Base-by-base conservation (phyloP, 1,140 invertebrate species). In the Bombus ignitus region DNA sequence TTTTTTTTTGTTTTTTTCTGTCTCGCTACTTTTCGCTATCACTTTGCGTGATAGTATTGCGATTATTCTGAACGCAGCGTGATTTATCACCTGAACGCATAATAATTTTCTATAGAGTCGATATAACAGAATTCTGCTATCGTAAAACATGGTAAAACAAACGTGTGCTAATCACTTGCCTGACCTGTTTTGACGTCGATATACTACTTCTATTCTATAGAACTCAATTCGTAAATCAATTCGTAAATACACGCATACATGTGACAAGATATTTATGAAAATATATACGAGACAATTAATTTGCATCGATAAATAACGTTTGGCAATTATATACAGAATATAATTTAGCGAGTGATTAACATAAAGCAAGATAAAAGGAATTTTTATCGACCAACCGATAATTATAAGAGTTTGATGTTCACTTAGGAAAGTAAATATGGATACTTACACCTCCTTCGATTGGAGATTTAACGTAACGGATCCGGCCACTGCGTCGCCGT, bases 381-480 rank as follows among this genome's bases (percentile, higher is more conserved):
- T 28, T 53, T 57, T 71, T 37, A 65, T 80, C n/a, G 32, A 39
- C 10, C 44, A 39, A 53, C 9, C 5, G 47, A 15, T 82, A 71
- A 53, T 47, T 8, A 70, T 13, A 37, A 9, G 0, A 25, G 3
- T 22, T 32, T 12, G 12, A 37, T 28, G 28, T 53, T 22, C 12
- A 44, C 28, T 10, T 62, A 62, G 12, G 12, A 12, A 5, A 13
- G 4, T 57, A 73, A 65, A n/a, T 57, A 12, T 9, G 18, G 5
- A 85, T 85, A 85, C 96, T 96, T 95, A 97, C 97, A 95, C 90
- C 93, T 97, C 95, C 10, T 94, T 91, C 39, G 92, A 80, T 13
- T 95, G 96, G 39, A 98, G 94, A 92, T 98, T 98, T 8, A 98
- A 95, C 0, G 97, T 98, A 2, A 98, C 96, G 80, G 97, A 97